Base-by-base conservation (phyloP, 2,113 vertebrate species). In the Sus scrofa region DNA sequence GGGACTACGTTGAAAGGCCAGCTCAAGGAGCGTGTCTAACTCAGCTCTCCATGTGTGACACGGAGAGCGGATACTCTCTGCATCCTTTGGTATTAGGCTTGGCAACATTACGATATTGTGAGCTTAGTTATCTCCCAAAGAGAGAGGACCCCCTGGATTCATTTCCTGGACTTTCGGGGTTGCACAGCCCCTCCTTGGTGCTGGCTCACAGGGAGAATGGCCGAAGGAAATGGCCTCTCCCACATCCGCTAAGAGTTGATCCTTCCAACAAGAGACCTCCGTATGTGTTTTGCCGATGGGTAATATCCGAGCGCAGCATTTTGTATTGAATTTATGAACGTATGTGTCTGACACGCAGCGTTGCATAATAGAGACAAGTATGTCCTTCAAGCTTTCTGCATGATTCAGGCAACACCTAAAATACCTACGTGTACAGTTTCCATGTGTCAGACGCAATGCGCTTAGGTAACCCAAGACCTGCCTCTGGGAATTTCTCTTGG, bases 401-500 rank as follows among this genome's bases (percentile, higher is more conserved):
- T 63, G 39, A 58, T 52, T 87, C 10, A 44, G 19, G 16, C 70
- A 82, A 71, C 34, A 79, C 65, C 67, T 94, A 58, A 68, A 89
- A 71, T 34, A 86, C 27, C 16, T 71, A 30, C 2, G 0, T 34
- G 12, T 81, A 70, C 9, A 83, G 15, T 71, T 77, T 83, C 71
- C 63, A 52, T 9, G 1, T 73, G 90, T 91, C 44, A 86, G 34
- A 6, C 37, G 37, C 67, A 81, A 2, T 81, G 27, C 19, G 5
- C 9, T 85, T 11, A 75, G 60, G 60, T 68, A 81, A 37, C 54
- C 70, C 26, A 30, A 82, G 34, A 71, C n/a, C 18, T 65, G 19
- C 26, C 67, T 93, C 11, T 87, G 32, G 78, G 73, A 85, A 52
- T 93, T 37, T 82, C 34, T 75, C 34, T 93, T 34, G 81, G 73